Conservation (phyloP, 2,888 invertebrate genomes). For the Seira sanloemensis region DNA sequence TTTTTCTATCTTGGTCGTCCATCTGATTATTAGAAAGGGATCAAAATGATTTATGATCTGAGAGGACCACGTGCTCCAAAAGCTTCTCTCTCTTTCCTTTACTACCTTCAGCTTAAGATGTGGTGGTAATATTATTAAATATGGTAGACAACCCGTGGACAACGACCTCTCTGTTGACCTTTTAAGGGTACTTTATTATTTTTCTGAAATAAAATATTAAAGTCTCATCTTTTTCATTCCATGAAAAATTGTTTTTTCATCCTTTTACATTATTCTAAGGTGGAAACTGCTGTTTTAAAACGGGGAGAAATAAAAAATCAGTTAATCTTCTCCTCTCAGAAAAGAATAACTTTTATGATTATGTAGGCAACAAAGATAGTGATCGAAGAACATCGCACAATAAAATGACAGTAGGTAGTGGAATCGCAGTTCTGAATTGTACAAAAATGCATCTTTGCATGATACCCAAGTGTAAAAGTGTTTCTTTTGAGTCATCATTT, state of each 20-base stretch:
- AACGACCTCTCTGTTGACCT: conserved; percentile 71
- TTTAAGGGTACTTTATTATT: conserved; percentile 73
- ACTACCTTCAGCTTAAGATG: not conserved
- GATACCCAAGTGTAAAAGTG: conserved; percentile 34
- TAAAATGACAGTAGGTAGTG: conserved; percentile 52
- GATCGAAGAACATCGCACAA: conserved; percentile 53
- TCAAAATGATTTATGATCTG: conserved; percentile 72
- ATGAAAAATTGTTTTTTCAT: not conserved
- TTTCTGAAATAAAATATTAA: conserved; percentile 37
- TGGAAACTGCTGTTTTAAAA: too few relatives aligned
- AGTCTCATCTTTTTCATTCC: conserved; percentile 45
- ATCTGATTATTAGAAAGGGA: conserved; percentile 53
- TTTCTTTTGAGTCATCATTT: conserved; percentile 7
- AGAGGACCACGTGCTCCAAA: conserved; percentile 71
- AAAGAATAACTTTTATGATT: not conserved
- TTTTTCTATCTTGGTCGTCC: not conserved
- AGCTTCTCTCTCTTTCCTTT: conserved; percentile 31
- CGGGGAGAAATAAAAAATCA: not conserved
- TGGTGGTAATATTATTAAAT: conserved; percentile 48
- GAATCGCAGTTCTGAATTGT: not conserved
- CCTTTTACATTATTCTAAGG: not conserved
- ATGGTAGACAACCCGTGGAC: conserved; percentile 70
- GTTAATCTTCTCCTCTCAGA: not conserved
- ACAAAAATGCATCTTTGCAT: not conserved
- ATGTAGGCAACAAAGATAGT: conserved; percentile 36